Conservation (phyloP, 2,888 invertebrate species). For the Geophilus truncorum region DNA sequence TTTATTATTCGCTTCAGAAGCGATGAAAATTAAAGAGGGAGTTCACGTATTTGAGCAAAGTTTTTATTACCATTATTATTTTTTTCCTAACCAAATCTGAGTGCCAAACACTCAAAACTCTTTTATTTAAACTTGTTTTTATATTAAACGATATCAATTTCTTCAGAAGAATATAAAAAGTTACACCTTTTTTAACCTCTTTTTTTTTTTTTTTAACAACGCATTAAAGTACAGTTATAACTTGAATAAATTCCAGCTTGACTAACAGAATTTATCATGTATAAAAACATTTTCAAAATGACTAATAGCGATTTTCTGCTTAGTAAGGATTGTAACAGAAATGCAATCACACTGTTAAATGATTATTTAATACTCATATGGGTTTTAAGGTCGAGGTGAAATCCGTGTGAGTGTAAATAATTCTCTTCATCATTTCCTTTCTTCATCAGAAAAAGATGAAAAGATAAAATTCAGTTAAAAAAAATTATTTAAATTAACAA, state of each 20-base stretch:
- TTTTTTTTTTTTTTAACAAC: too few relatives aligned
- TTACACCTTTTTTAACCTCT: too few relatives aligned
- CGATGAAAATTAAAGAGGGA: neutral
- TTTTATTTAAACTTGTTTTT: too few relatives aligned
- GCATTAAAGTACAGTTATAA: too few relatives aligned
- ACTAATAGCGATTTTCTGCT: neutral
- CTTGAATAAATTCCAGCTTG: too few relatives aligned
- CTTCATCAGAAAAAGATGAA: neutral
- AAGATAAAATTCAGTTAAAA: neutral
- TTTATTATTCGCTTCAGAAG: constrained; percentile 11
- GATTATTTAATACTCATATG: neutral
- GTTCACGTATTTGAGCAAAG: neutral
- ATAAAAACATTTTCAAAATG: neutral
- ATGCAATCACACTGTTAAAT: too few relatives aligned
- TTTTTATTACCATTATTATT: neutral
- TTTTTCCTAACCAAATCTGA: too few relatives aligned
- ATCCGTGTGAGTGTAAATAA: too few relatives aligned
- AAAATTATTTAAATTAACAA: neutral
- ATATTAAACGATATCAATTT: too few relatives aligned
- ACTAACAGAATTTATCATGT: too few relatives aligned
- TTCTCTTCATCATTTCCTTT: neutral
- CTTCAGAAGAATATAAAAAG: too few relatives aligned
- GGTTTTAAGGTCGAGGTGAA: neutral
- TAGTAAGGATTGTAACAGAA: neutral
- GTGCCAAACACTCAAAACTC: too few relatives aligned